Base-by-base conservation (phyloP, 2,113 vertebrate species). In the Saimiri boliviensis region DNA sequence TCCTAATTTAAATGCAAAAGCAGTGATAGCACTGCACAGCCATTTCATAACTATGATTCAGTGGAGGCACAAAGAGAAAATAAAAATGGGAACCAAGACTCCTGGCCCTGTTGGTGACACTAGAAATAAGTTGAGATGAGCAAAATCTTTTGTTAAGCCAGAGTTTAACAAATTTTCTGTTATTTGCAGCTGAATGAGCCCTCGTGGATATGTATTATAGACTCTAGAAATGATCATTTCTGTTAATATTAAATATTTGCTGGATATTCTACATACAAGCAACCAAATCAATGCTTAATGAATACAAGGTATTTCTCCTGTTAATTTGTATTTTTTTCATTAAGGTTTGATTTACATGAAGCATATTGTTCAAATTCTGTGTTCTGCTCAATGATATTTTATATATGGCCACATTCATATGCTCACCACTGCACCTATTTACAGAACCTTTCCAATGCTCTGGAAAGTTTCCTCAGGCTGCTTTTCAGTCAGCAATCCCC, bases 191-290 rank as follows among this genome's bases (percentile, higher is more conserved):
- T 23, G 25, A 13, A 4, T 14, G 27, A n/a, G 23, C 10, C 20
- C 49, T 74, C 58, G 9, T 1, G 0, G 11, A 30, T 17, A 8
- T 11, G 13, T 1, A 2, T 19, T 49, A 3, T 5, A 47, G 54
- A 27, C 3, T 80, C 56, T 71, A 19, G 16, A 63, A 80, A 56
- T 3, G 4, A 82, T 71, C 16, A 17, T 42, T 35, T 47, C 30
- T 60, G 16, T 90, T 56, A 42, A 20, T 27, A 52, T 76, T 21
- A 63, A 35, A 20, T 58, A 49, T 35, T 8, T 80, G 20, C 30
- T 35, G 20, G 3, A 0, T 27, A 8, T 25, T 58, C 27, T 40
- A 3, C 4, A n/a, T 14, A 63, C 6, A 20, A 37, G 49, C 8
- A 6, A 63, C 21, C 20, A 19, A 63, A 35, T 63, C 93, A 54